Percentiles rank a stretch among this genome's conserved stretches.
phyloP scores from a whole-genome alignment of 2,113 vertebrate species.

The Pollimyrus isidori region DNA sequence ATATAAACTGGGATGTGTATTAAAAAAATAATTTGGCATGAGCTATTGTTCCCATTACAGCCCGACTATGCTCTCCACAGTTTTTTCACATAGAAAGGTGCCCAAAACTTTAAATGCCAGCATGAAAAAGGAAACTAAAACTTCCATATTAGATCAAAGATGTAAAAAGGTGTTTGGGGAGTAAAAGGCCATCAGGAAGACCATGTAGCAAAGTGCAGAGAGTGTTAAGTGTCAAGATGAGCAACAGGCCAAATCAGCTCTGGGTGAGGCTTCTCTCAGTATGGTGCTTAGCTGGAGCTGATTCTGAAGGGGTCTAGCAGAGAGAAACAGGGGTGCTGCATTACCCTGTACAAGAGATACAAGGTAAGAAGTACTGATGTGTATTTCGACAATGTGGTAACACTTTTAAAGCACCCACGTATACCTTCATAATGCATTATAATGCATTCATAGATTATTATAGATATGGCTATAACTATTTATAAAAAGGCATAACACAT shows the following conservation, averaged over 20 bases:
- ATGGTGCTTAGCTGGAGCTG: neutral
- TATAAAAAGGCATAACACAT: no score
- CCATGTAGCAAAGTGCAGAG: neutral
- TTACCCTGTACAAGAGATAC: neutral
- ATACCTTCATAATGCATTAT: neutral
- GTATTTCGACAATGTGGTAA: neutral
- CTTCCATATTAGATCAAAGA: neutral
- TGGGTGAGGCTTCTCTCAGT: neutral
- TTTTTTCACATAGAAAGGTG: neutral
- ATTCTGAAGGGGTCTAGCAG: neutral
- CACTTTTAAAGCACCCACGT: neutral
- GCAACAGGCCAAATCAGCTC: neutral
- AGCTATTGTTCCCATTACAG: neutral
- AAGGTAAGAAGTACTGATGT: neutral
- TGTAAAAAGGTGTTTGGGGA: neutral
- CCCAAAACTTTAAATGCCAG: neutral
- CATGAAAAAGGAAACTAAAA: neutral
- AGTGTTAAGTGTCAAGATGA: neutral
- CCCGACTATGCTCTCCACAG: neutral
- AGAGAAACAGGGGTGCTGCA: neutral
- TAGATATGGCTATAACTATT: no score
- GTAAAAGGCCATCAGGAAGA: neutral
- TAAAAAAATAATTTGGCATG: neutral
- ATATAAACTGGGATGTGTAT: constrained; percentile 11
- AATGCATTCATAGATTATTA: neutral